Evolutionary conservation across 2,888 invertebrate species (phyloP), one percentile per base, ranked within the genome.

Genomic region (Macrosoma leucophasiata): DNA sequence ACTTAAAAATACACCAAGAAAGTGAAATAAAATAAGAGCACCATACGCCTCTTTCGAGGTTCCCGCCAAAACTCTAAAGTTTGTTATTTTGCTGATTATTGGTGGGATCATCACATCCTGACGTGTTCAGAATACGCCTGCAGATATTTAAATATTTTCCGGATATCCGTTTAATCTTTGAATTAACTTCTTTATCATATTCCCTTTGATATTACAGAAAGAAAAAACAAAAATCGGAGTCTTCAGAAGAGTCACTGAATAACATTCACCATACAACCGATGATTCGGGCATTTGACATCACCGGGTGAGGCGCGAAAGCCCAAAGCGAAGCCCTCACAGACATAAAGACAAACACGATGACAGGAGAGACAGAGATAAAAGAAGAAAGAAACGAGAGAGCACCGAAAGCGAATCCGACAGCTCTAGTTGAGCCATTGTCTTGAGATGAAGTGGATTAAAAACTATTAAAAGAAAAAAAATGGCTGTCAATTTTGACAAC

Each of bases 281-380:
- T 36, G 84, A 84, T 27, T 84, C 84, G 13, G 84, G 84, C 30
- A 84, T 84, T 75, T 84, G 84, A 84, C 84, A 84, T 71, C 77
- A 82, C 39, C 67, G 79, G 19, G 66, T 77, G 38, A 66, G 78
- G 29, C 65, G 77, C 44, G 78, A 75, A 12, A 78, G 78, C 54
- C 78, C 76, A 2, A 66, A 58, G 33, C 58, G 66, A 24, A 68
- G 65, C 47, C 68, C 62, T 29, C 55, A 51, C 29, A 57, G 52
- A 36, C 55, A 53, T 36, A 46, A 46, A 28, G 52, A 55, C 29
- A 63, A 63, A 41, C 50, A 62, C 22, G 56, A 63, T 25, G 61
- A 52, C 36, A 53, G 54, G 18, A 65, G 53, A 46, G 64, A 68
- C 31, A 69, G 61, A 19, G 57, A 62, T 24, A 62, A 68, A 48